Conservation (phyloP, 2,888 invertebrate genomes). For the Lithosia quadra region DNA sequence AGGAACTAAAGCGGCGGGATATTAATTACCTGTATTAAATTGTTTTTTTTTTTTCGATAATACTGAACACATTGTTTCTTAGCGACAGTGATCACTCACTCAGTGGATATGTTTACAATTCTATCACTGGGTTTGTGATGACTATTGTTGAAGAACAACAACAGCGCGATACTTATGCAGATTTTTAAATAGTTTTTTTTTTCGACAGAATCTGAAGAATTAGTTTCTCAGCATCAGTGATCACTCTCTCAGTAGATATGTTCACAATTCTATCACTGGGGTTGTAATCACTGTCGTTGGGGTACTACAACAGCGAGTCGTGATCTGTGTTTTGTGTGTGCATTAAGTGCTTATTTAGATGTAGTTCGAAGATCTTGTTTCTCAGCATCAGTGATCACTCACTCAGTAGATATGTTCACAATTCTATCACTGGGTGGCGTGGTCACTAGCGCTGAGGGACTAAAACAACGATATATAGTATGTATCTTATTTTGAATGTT, state of each 20-base stretch:
- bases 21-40: constrained; percentile 2
- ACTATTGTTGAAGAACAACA: constrained; percentile 28
- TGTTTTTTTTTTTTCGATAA: background rate
- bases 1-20: background rate
- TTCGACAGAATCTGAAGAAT: background rate
- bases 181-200: no score
- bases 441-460: constrained; percentile 13
- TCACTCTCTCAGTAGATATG: constrained; percentile 36
- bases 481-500: background rate
- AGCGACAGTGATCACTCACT: constrained; percentile 23
- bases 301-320: background rate
- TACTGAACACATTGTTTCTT: no score
- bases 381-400: constrained; percentile 14
- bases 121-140: constrained; percentile 35
- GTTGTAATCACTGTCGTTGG: no score
- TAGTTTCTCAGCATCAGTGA: background rate
- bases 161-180: no score
- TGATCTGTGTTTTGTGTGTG: no score
- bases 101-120: constrained; percentile 34
- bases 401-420: constrained; percentile 23
- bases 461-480: no score
- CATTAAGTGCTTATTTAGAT: no score
- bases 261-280: constrained; percentile 39
- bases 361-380: no score
- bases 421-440: constrained; percentile 30